A percentile compares a stretch with the other conserved stretches of the same genome.
Evolutionary conservation across 2,113 vertebrate species (phyloP).

Genomic region (Protobothrops flavoviridis): DNA sequence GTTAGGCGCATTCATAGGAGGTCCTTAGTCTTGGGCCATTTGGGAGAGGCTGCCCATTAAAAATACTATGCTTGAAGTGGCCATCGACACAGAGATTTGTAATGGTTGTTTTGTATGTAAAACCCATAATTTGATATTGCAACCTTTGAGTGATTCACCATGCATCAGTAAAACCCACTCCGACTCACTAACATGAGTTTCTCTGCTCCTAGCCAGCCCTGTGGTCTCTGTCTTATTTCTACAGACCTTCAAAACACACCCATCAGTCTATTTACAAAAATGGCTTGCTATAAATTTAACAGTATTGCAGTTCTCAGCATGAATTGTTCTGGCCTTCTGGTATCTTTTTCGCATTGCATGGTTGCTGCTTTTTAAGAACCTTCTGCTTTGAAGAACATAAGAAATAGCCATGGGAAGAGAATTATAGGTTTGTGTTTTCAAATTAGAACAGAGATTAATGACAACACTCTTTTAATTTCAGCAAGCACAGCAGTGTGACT

Average conservation of each 20-base stretch:
- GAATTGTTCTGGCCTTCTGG: not conserved
- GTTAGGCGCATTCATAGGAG: not conserved
- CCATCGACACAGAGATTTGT: not conserved
- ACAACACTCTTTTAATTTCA: rapidly evolving
- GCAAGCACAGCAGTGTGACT: not conserved
- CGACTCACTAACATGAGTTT: not conserved
- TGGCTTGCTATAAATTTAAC: not conserved
- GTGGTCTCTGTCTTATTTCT: not conserved
- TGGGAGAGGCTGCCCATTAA: not conserved
- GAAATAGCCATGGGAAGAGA: not conserved
- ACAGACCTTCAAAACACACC: not conserved
- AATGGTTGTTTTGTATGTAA: not conserved
- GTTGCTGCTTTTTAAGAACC: rapidly evolving
- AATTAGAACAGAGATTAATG: rapidly evolving
- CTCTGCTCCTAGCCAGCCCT: not conserved
- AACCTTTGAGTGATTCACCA: not conserved
- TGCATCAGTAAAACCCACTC: not conserved
- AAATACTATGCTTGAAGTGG: not conserved
- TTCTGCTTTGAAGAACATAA: not conserved
- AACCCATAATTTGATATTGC: not conserved
- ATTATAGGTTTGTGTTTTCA: rapidly evolving
- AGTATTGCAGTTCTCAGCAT: not conserved
- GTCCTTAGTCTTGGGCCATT: not conserved
- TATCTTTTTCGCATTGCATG: not conserved
- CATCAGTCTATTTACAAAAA: not conserved